Evolutionary conservation across 1,140 invertebrate genomes (phyloP).

Genomic region (Lepidurus arcticus): DNA sequence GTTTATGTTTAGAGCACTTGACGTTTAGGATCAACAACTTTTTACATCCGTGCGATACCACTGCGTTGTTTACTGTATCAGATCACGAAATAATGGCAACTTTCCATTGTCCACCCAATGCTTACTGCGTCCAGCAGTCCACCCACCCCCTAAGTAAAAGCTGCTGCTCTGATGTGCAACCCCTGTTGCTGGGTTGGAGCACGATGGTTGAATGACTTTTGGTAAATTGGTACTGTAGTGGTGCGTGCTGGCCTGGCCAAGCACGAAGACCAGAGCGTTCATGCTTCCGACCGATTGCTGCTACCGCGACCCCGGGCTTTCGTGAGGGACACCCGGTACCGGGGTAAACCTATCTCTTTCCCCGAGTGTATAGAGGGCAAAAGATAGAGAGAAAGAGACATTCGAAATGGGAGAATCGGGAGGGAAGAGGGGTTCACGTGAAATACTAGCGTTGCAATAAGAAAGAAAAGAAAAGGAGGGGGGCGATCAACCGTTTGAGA

Average conservation of each 20-base stretch:
- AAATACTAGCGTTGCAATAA: background rate
- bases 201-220: constrained; percentile 12
- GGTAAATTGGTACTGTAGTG: background rate
- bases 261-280: constrained; percentile 6
- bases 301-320: constrained; percentile 16
- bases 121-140: background rate
- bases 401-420: background rate
- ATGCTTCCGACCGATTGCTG: constrained; percentile 20
- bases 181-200: constrained; percentile 13
- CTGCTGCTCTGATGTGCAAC: background rate
- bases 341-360: constrained; percentile 1
- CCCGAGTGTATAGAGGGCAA: background rate
- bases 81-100: background rate
- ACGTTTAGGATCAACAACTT: no score
- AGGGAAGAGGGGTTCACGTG: background rate
- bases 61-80: no score
- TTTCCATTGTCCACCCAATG: background rate
- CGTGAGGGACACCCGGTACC: background rate
- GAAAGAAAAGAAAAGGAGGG: constrained; percentile 11
- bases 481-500: constrained; percentile 12
- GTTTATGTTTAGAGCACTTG: no score
- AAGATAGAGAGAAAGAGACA: background rate
- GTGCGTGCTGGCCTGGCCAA: constrained; percentile 20
- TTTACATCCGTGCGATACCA: no score
- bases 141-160: background rate